These are phyloP conservation scores for Syngnathus typhle DNA, from an alignment of 2,113 vertebrate genomes.

Conservation along the genomic window DNA sequence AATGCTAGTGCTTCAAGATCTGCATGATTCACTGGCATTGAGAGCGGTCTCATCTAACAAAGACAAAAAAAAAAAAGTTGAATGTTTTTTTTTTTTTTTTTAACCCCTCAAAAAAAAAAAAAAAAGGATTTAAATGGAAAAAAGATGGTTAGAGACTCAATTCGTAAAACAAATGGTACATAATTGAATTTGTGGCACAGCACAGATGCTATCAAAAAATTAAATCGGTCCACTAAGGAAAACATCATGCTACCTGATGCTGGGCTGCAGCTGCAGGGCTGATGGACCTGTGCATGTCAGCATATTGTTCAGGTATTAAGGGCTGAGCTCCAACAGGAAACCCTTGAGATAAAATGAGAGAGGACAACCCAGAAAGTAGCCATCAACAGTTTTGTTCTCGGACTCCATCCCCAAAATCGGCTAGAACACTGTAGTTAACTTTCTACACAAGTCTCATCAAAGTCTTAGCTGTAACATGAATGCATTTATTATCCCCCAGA, in stretches of 20 bases:
- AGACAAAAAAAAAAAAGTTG: not conserved
- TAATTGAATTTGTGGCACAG: not conserved
- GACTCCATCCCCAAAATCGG: not conserved
- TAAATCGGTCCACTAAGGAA: not conserved
- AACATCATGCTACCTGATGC: constrained; percentile 54
- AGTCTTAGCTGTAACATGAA: too few species aligned
- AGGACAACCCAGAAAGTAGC: not conserved
- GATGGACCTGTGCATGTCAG: constrained; percentile 78
- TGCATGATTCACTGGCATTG: constrained; percentile 80
- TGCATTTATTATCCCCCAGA: not conserved
- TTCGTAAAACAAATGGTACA: not conserved
- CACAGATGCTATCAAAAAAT: not conserved
- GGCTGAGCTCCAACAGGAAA: constrained; percentile 78
- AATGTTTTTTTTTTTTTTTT: not conserved
- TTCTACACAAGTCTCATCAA: not conserved
- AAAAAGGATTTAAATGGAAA: not conserved
- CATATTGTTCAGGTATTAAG: constrained; percentile 81
- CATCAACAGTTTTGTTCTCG: not conserved
- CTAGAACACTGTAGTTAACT: not conserved
- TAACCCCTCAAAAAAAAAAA: not conserved
- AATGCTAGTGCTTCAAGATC: constrained; percentile 81
- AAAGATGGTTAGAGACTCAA: not conserved
- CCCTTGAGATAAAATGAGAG: constrained; percentile 55
- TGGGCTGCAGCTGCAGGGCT: constrained; percentile 74
- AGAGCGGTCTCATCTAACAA: constrained; percentile 75